Percentiles rank a stretch among this genome's conserved stretches.
Conservation (phyloP, 1,140 invertebrate genomes). For the Eciton burchellii region DNA sequence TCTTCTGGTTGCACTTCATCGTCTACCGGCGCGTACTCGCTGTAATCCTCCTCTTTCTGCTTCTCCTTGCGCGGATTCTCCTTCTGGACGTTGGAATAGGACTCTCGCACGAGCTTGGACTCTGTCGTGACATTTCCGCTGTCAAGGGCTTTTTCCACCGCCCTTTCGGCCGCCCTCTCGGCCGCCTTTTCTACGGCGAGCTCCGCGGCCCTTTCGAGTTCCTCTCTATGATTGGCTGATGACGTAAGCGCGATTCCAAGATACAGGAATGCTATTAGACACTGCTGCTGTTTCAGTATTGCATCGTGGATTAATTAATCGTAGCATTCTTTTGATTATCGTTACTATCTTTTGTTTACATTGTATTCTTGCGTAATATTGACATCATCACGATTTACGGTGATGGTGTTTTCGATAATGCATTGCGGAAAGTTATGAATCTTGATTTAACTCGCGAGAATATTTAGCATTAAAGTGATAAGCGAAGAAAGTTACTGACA, state of each 20-base stretch:
- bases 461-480: too few species aligned
- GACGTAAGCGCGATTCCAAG: conserved; percentile 64
- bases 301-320: background rate
- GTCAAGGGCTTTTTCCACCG: conserved; percentile 82
- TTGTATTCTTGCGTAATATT: too few species aligned
- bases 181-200: conserved; percentile 82
- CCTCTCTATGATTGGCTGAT: conserved; percentile 74
- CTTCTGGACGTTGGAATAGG: conserved; percentile 78
- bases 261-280: conserved; percentile 65
- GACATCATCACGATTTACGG: too few species aligned
- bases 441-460: too few species aligned
- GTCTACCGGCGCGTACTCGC: background rate
- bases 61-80: conserved; percentile 37
- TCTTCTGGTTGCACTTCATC: background rate
- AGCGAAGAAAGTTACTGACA: too few species aligned
- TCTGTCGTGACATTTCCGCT: conserved; percentile 79
- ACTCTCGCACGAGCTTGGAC: conserved; percentile 80
- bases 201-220: conserved; percentile 82
- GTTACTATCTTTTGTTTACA: background rate
- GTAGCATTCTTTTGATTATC: background rate
- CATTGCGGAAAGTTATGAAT: too few species aligned
- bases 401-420: too few species aligned
- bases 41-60: background rate
- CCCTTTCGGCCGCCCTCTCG: conserved; percentile 81
- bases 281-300: conserved; percentile 30